Base-by-base conservation (phyloP, 92 coral and sea anemone genomes). In the Parazoanthus darwini region DNA sequence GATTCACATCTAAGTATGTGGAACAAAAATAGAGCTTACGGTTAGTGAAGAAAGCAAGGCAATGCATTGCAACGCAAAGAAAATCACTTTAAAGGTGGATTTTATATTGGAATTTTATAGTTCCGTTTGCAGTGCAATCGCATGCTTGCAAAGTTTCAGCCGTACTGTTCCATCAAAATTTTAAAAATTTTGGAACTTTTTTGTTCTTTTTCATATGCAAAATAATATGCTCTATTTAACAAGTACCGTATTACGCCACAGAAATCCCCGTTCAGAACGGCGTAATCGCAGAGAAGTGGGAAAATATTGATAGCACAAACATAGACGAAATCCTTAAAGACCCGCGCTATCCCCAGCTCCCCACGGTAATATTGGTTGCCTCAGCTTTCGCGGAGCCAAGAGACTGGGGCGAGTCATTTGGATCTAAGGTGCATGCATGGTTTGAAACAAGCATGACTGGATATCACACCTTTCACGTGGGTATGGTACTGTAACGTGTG, bases 321-420 rank as follows among this genome's bases (percentile, higher is more conserved):
- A 5, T 84, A 46, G 2, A 84, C 8, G 48, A 14, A 3, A 79
- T 84, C 8, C 8, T 70, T 0, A 11, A 71, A 2, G 35, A 84
- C 67, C 87, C 87, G 36, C 87, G 87, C 29, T 84, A 42, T 72
- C 87, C 87, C 3, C 78, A 84, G 39, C 87, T 84, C 23, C 79
- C 87, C 0, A 70, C 78, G 3, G 29, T 33, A 71, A 71, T 84
- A 70, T 4, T 84, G 79, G 79, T 29, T 84, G 66, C 87, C 54
- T 84, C 87, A 3, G 87, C 67, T 72, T 84, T 84, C 16, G 42
- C 87, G 13, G 87, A 84, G 36, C 87, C 87, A 13, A 43, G 87
- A 48, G 43, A 84, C 65, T 84, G 87, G 87, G 87, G 78, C 67
- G 87, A 84, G 8, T 38, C 87, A 6, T 84, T 46, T 5, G 87